Conservation (phyloP, 2,888 invertebrate genomes). For the Folsomia manolachei region DNA sequence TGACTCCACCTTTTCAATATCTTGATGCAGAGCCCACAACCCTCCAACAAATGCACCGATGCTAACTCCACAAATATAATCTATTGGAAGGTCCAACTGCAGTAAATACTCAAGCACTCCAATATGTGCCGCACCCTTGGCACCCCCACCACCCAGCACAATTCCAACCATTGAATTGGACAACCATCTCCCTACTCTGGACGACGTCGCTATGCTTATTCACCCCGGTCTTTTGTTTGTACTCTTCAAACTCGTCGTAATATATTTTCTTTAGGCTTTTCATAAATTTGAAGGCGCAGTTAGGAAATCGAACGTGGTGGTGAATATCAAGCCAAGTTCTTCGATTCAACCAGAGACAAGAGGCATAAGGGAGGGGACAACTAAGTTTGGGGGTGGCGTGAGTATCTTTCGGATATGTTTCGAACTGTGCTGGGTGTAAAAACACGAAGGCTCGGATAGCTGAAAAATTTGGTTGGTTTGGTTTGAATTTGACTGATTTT, state of each 20-base stretch:
- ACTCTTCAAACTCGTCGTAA: slow-evolving; percentile 19
- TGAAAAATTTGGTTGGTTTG: too few relatives aligned
- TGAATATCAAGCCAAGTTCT: slow-evolving; percentile 31
- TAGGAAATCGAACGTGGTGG: slow-evolving; percentile 34
- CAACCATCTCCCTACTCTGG: slow-evolving; percentile 34
- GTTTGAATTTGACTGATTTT: too few relatives aligned
- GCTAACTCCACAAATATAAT: slow-evolving; percentile 44
- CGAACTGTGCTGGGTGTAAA: slow-evolving; percentile 13
- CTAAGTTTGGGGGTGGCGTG: not conserved
- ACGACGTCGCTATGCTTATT: slow-evolving; percentile 34
- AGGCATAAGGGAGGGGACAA: slow-evolving; percentile 25
- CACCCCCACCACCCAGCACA: slow-evolving; percentile 40
- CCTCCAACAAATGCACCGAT: slow-evolving; percentile 44
- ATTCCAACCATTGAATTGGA: slow-evolving; percentile 31
- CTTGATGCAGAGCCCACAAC: slow-evolving; percentile 35
- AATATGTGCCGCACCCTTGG: slow-evolving; percentile 36
- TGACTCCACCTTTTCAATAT: slow-evolving; percentile 24
- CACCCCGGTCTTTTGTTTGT: slow-evolving; percentile 11
- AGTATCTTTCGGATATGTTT: not conserved
- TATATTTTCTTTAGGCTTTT: not conserved
- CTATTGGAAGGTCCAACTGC: slow-evolving; percentile 38
- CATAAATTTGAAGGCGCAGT: slow-evolving; percentile 28
- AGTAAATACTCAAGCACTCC: slow-evolving; percentile 27
- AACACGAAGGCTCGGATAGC: too few relatives aligned
- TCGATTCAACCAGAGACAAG: slow-evolving; percentile 22